Evolutionary conservation across 2,113 vertebrate species (phyloP), one percentile per base, ranked within the genome.

Genomic region (Trinectes maculatus): DNA sequence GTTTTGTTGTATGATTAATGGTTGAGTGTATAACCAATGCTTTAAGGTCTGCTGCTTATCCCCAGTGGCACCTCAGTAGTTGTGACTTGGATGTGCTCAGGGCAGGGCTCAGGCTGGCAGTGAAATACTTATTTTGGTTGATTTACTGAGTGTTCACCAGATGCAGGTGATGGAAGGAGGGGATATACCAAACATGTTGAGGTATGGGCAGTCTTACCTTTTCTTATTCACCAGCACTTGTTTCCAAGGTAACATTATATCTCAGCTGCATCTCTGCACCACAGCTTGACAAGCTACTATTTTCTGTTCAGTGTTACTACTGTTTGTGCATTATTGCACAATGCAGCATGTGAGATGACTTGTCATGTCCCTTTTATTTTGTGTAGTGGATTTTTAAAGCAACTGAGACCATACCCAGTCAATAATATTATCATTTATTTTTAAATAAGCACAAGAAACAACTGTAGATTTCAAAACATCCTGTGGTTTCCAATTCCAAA

Each of bases 241-340:
- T 90, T 90, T 85, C 88, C 88, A 84, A 77, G 86, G 88, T 88
- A 90, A 88, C 86, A 51, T 66, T 62, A 68, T 70, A 81, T 79
- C 59, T 63, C 60, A 54, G 29, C 74, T 68, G 70, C 74, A 66
- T 36, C 29, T 70, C 46, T 51, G 39, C 31, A 49, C 51, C 22
- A 42, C 63, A 44, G 58, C 54, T 58, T 79, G 64, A 67, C 59
- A 60, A 42, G 76, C 73, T 42, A 65, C 59, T 53, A 52, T 80
- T 76, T 79, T 73, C 62, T 63, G 28, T 78, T 56, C 48, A 36
- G 28, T 61, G 47, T 57, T 59, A 24, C 19, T 49, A 34, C 61
- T 62, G 24, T 57, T 61, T 76, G 58, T n/a, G n/a, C n/a, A n/a
- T n/a, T 34, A 42, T 59, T 12, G 40, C 34, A 55, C 47, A 64